These are phyloP conservation scores for Amazona guildingii DNA, from an alignment of 2,113 vertebrate genomes.

Conservation along the genomic window DNA sequence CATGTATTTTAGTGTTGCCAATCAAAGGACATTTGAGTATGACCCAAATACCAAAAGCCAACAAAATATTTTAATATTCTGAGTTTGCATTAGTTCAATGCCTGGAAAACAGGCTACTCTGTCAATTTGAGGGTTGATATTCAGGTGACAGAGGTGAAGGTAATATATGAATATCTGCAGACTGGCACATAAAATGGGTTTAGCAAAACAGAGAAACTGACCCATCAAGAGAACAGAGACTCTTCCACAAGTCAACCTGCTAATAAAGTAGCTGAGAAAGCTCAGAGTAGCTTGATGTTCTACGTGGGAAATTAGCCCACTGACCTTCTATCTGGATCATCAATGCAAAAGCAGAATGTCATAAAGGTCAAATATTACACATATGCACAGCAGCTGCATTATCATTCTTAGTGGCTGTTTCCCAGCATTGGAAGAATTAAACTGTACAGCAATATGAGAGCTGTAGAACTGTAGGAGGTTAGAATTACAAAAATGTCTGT, in stretches of 20 bases:
- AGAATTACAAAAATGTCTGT: neutral
- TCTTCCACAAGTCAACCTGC: neutral
- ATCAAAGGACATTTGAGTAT: neutral
- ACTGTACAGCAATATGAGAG: neutral
- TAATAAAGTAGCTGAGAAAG: neutral
- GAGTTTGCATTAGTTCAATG: neutral
- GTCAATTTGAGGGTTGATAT: neutral
- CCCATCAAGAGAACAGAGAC: neutral
- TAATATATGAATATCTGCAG: neutral
- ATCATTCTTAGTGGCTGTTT: neutral
- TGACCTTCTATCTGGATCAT: neutral
- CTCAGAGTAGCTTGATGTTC: neutral
- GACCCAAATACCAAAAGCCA: neutral
- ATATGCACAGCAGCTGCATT: neutral
- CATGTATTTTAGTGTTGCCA: neutral
- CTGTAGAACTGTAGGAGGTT: neutral
- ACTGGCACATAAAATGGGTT: neutral
- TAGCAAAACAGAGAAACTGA: neutral
- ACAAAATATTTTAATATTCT: neutral
- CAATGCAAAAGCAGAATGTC: neutral
- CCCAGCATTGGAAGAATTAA: neutral
- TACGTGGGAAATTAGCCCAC: neutral
- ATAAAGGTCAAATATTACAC: neutral
- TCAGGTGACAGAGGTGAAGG: neutral
- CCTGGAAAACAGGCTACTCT: neutral